Evolutionary conservation across 2,888 invertebrate genomes (phyloP).

Genomic region (Thera britannica): DNA sequence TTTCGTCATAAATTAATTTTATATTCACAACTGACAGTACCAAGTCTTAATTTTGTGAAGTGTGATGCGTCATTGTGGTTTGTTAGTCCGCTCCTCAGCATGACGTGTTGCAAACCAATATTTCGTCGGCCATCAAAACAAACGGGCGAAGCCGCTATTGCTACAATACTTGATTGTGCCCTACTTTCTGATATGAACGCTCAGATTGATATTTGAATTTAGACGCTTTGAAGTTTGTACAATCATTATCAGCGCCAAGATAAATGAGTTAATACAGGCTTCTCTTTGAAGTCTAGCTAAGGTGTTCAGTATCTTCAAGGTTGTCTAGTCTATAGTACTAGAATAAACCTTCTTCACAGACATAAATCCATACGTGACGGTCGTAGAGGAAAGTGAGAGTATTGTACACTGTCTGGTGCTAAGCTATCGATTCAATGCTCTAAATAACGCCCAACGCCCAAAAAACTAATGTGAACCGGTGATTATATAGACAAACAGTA

Average conservation of each 20-base stretch:
- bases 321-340: no score
- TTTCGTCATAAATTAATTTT: background rate
- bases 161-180: conserved; percentile 35
- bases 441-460: conserved; percentile 4
- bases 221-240: background rate
- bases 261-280: background rate
- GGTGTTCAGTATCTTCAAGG: no score
- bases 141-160: conserved; percentile 20
- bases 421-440: background rate
- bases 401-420: background rate
- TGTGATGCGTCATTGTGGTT: conserved; percentile 31
- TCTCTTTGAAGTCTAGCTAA: background rate
- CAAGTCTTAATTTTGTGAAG: conserved; percentile 22
- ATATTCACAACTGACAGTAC: background rate
- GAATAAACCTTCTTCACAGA: background rate
- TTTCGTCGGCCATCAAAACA: conserved; percentile 27
- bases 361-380: background rate
- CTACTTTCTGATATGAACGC: conserved; percentile 32
- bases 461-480: conserved; percentile 4
- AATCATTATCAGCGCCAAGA: background rate
- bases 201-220: conserved; percentile 6
- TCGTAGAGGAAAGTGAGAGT: background rate
- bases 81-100: conserved; percentile 33
- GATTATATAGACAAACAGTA: conserved; percentile 9
- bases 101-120: conserved; percentile 37